These are phyloP conservation scores for Syrista parreyssii DNA, from an alignment of 2,888 invertebrate species.

Conservation along the genomic window DNA sequence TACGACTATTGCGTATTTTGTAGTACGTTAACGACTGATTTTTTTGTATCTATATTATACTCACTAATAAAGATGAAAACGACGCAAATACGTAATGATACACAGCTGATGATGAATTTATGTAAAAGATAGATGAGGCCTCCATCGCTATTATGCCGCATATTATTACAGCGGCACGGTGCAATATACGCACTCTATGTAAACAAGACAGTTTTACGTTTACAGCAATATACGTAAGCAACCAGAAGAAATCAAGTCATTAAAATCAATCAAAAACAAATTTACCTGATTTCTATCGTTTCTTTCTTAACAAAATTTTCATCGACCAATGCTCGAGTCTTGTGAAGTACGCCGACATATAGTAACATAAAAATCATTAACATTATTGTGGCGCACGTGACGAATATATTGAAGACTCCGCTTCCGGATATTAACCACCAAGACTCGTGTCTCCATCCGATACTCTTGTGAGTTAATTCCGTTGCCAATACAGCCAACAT, in stretches of 20 bases:
- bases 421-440: constrained; percentile 75
- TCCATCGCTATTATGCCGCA: constrained; percentile 71
- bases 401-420: constrained; percentile 74
- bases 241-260: neutral
- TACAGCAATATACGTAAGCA: neutral
- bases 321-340: constrained; percentile 53
- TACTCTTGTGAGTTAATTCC: constrained; percentile 75
- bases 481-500: constrained; percentile 76
- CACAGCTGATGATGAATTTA: constrained; percentile 72
- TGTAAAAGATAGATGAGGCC: constrained; percentile 73
- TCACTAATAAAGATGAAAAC: constrained; percentile 72
- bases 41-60: constrained; percentile 41
- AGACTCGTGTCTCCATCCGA: constrained; percentile 70
- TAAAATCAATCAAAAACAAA: neutral
- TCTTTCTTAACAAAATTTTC: constrained; percentile 59
- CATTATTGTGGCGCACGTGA: constrained; percentile 76
- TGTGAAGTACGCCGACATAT: constrained; percentile 73
- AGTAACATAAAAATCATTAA: constrained; percentile 76
- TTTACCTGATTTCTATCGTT: constrained; percentile 59
- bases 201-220: neutral
- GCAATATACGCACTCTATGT: constrained; percentile 72
- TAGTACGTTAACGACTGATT: neutral
- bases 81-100: constrained; percentile 73
- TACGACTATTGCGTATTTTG: neutral
- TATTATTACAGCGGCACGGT: constrained; percentile 73